Evolutionary conservation across 53 echinoderm and acorn worm species (phyloP).

Genomic region (Zoroaster sp.): DNA sequence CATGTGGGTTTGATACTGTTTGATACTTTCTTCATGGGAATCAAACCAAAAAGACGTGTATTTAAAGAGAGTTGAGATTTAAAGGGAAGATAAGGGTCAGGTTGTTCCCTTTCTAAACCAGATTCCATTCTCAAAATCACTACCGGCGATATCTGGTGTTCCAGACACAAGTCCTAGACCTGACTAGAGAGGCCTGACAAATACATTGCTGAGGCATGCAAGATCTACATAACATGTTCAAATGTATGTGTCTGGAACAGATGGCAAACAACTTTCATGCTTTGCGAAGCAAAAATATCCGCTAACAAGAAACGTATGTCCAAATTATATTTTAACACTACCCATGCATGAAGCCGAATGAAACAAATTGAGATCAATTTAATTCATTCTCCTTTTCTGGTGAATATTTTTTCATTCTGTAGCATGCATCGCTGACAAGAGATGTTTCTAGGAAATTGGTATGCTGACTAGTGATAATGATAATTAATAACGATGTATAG

Average conservation of each 20-base stretch:
- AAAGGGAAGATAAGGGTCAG: too few relatives aligned
- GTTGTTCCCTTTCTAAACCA: too few relatives aligned
- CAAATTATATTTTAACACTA: neutral
- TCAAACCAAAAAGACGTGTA: too few relatives aligned
- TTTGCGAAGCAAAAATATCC: neutral
- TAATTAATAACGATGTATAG: neutral
- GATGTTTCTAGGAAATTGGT: neutral
- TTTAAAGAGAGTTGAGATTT: too few relatives aligned
- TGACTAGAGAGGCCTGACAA: too few relatives aligned
- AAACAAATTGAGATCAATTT: neutral
- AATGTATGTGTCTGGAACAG: neutral
- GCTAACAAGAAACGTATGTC: neutral
- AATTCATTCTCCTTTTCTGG: neutral
- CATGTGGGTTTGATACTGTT: too few relatives aligned
- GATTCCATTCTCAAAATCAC: too few relatives aligned
- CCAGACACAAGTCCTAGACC: too few relatives aligned
- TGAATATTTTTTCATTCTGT: neutral
- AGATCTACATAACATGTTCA: neutral
- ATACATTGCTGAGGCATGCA: too few relatives aligned
- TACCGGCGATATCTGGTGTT: too few relatives aligned
- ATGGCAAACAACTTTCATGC: slow-evolving; percentile 32
- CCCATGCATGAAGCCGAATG: neutral
- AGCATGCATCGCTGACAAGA: neutral
- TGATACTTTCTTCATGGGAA: too few relatives aligned
- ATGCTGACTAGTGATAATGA: neutral